These are phyloP conservation scores for Cephus rjabovi DNA, from an alignment of 2,888 invertebrate genomes.

Conservation along the genomic window DNA sequence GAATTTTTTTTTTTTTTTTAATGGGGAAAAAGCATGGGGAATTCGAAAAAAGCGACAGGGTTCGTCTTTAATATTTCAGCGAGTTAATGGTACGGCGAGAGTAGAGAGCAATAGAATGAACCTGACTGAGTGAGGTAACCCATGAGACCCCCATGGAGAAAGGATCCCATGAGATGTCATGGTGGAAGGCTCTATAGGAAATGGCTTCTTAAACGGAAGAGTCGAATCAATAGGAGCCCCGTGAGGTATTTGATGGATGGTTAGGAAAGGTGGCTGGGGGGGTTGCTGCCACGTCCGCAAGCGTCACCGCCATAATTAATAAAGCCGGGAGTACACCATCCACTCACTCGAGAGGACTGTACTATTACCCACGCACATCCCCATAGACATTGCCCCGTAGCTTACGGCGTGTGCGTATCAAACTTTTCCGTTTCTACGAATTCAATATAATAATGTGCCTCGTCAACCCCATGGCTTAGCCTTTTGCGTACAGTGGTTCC, in stretches of 20 bases:
- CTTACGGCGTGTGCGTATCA: constrained; percentile 12
- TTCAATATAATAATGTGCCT: constrained; percentile 56
- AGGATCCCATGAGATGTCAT: not conserved
- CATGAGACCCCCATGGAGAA: not conserved
- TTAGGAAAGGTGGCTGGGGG: constrained; percentile 27
- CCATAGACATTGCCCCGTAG: not conserved
- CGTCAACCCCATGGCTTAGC: constrained; percentile 36
- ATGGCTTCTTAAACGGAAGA: constrained; percentile 21
- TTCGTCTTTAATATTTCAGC: not conserved
- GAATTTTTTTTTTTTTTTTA: not conserved
- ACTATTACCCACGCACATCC: not conserved
- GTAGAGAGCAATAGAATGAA: not conserved
- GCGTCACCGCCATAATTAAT: constrained; percentile 45
- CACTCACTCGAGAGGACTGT: not conserved
- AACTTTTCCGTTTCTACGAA: constrained; percentile 52
- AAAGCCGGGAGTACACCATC: constrained; percentile 31
- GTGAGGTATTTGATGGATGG: constrained; percentile 22
- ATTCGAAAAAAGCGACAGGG: not conserved
- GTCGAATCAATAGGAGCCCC: constrained; percentile 32
- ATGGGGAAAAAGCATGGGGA: not conserved
- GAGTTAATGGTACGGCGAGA: not conserved
- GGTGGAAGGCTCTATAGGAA: constrained; percentile 12
- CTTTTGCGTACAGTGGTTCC: constrained; percentile 41
- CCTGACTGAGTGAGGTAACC: not conserved
- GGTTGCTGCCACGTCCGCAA: constrained; percentile 11